Evolutionary conservation across 2,888 invertebrate genomes (phyloP).

Genomic region (Ommatoiulus sabulosus): DNA sequence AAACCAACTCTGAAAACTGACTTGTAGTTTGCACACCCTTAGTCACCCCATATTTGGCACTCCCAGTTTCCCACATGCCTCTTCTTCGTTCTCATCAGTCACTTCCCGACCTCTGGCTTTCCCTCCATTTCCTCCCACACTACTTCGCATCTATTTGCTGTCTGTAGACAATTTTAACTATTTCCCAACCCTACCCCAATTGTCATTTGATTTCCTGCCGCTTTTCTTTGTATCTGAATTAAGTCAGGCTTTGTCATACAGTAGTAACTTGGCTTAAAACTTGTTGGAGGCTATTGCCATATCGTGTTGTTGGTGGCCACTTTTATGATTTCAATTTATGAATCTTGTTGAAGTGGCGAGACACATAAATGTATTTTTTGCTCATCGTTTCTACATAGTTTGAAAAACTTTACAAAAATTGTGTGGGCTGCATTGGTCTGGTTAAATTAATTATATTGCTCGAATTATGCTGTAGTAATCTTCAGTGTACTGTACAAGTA

Average conservation of each 20-base stretch:
- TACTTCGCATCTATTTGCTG: slow-evolving; percentile 6
- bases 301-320: background rate
- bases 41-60: slow-evolving; percentile 39
- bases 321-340: background rate
- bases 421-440: background rate
- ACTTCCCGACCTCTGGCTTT: slow-evolving; percentile 13
- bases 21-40: background rate
- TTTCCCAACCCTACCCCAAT: slow-evolving; percentile 18
- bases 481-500: too few relatives aligned
- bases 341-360: slow-evolving; percentile 1
- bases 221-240: slow-evolving; percentile 29
- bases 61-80: slow-evolving; percentile 25
- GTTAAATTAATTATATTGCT: background rate
- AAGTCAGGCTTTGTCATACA: background rate
- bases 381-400: background rate
- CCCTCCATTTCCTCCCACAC: background rate
- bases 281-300: slow-evolving; percentile 6
- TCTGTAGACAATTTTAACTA: slow-evolving; percentile 3
- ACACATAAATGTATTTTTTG: background rate
- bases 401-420: background rate
- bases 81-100: background rate
- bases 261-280: background rate
- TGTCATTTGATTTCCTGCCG: background rate
- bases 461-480: too few relatives aligned
- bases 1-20: background rate